Percentiles rank a stretch among this genome's conserved stretches.
These are phyloP conservation scores for Chymomyza costata DNA, from an alignment of 1,140 invertebrate genomes.

Conservation along the genomic window DNA sequence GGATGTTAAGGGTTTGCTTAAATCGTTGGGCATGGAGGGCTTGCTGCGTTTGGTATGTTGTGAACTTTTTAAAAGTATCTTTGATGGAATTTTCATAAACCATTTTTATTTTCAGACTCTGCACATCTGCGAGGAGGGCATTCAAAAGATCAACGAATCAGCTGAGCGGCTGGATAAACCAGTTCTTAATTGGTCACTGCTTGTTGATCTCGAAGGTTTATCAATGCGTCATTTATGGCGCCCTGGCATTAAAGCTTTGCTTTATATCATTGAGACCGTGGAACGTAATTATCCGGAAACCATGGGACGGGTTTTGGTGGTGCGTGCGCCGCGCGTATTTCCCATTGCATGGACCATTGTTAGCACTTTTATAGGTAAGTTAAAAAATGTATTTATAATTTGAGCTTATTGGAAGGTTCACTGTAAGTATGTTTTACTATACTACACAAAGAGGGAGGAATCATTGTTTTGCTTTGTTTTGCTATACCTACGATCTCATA, in stretches of 20 bases:
- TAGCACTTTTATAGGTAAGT: constrained; percentile 92
- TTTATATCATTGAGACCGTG: constrained; percentile 96
- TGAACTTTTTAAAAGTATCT: not conserved
- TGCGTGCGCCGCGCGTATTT: constrained; percentile 93
- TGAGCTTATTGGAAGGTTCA: no score
- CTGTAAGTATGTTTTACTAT: no score
- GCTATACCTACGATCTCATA: no score
- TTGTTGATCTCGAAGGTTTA: constrained; percentile 95
- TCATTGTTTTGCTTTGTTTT: no score
- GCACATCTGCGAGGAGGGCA: constrained; percentile 90
- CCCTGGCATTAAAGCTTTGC: constrained; percentile 91
- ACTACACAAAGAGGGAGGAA: no score
- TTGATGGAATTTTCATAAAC: not conserved
- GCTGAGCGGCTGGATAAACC: constrained; percentile 84
- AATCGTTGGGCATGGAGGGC: constrained; percentile 95
- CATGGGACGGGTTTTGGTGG: constrained; percentile 91
- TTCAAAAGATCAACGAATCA: constrained; percentile 88
- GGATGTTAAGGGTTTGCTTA: constrained; percentile 95
- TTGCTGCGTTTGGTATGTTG: constrained; percentile 85
- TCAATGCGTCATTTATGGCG: constrained; percentile 97
- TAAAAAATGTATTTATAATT: not conserved
- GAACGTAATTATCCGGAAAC: constrained; percentile 98
- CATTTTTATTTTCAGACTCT: constrained; percentile 75
- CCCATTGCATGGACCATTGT: constrained; percentile 98
- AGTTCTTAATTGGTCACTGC: constrained; percentile 90